Percentiles rank a stretch among this genome's conserved stretches.
Evolutionary conservation across 2,888 invertebrate genomes (phyloP).

Genomic region (Orthosia gracilis): DNA sequence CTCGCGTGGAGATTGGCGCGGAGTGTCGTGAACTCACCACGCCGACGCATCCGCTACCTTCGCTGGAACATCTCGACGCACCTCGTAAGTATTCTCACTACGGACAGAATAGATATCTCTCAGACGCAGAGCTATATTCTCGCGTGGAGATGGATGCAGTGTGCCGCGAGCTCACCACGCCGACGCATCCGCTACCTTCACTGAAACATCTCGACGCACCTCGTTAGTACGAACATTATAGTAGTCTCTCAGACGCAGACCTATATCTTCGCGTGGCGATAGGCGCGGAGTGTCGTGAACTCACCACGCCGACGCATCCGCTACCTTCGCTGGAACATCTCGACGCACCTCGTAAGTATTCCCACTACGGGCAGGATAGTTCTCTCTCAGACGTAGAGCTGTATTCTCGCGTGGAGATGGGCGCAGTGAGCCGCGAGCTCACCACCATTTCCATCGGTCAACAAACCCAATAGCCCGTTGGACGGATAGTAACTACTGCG

Average conservation of each 20-base stretch:
- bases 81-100: conserved; percentile 75
- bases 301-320: conserved; percentile 76
- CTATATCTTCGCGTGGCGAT: conserved; percentile 82
- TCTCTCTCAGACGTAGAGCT: conserved; percentile 71
- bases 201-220: conserved; percentile 82
- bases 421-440: conserved; percentile 86
- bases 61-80: conserved; percentile 81
- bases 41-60: conserved; percentile 75
- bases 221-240: too few species aligned
- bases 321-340: conserved; percentile 79
- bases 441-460: too few species aligned
- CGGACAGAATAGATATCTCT: neutral
- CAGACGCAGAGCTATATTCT: conserved; percentile 77
- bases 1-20: conserved; percentile 84
- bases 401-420: conserved; percentile 83
- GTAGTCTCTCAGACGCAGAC: conserved; percentile 70
- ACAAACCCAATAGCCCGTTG: too few species aligned
- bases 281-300: conserved; percentile 86
- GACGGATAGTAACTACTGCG: too few species aligned
- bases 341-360: conserved; percentile 80
- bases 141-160: conserved; percentile 86
- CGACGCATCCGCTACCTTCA: conserved; percentile 75
- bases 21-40: conserved; percentile 85
- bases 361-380: neutral
- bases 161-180: conserved; percentile 86